Evolutionary conservation across 2,113 vertebrate genomes (phyloP).

Genomic region (Meleagris gallopavo): DNA sequence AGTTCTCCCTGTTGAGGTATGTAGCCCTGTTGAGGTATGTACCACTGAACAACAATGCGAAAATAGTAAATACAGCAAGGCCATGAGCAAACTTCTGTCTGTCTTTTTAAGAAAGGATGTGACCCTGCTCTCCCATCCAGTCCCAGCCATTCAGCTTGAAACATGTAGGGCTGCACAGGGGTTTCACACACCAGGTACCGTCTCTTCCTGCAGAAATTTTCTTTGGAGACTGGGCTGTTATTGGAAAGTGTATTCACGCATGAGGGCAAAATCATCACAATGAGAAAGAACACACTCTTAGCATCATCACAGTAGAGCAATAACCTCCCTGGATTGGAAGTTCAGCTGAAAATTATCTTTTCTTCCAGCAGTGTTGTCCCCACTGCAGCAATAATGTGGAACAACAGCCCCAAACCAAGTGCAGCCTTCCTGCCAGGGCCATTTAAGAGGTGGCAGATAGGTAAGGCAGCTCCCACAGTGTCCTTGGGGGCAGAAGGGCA

Average conservation of each 20-base stretch:
- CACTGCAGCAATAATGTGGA: background rate
- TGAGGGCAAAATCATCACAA: background rate
- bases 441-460: background rate
- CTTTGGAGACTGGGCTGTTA: background rate
- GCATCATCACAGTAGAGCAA: background rate
- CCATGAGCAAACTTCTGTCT: fast-evolving
- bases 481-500: background rate
- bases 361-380: background rate
- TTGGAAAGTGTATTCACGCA: fast-evolving
- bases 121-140: background rate
- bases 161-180: background rate
- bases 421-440: background rate
- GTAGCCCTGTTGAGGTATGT: background rate
- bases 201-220: background rate
- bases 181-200: background rate
- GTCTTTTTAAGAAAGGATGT: background rate
- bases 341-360: background rate
- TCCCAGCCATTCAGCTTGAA: background rate
- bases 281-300: background rate
- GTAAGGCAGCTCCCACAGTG: background rate
- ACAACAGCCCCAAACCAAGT: background rate
- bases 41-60: fast-evolving
- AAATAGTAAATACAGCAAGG: background rate
- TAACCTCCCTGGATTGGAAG: background rate
- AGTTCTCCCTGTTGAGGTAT: fast-evolving